Evolutionary conservation across 2,113 vertebrate genomes (phyloP).

Genomic region (Protomyctophum bolini): DNA sequence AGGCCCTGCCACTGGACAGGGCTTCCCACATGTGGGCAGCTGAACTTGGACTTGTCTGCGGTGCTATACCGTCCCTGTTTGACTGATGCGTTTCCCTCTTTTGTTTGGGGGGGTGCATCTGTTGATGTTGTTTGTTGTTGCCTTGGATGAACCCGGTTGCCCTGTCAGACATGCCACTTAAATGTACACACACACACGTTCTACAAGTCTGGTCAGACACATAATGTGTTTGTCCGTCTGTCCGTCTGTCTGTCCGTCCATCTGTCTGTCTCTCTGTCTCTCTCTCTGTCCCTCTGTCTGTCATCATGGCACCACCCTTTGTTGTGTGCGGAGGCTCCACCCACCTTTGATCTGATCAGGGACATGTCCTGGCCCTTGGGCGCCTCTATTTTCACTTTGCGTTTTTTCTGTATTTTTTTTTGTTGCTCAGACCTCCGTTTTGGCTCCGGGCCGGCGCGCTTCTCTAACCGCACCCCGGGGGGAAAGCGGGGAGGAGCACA

Average conservation of each 20-base stretch:
- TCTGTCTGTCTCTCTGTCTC: too few relatives aligned
- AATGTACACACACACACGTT: too few relatives aligned
- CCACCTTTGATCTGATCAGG: slow-evolving; percentile 58
- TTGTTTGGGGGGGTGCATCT: neutral
- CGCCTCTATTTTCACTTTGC: slow-evolving; percentile 67
- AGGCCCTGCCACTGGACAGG: neutral
- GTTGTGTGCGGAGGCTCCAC: slow-evolving; percentile 56
- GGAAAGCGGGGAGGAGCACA: slow-evolving; percentile 56
- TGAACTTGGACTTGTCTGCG: neutral
- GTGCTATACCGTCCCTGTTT: neutral
- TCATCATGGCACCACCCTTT: slow-evolving; percentile 51
- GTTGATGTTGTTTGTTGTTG: too few relatives aligned
- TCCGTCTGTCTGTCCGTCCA: too few relatives aligned
- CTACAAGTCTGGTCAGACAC: too few relatives aligned
- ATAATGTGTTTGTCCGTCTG: too few relatives aligned
- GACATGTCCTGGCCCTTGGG: slow-evolving; percentile 46
- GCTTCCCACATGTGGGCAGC: neutral
- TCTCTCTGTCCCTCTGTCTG: slow-evolving; percentile 43
- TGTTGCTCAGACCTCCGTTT: slow-evolving; percentile 50
- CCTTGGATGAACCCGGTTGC: slow-evolving; percentile 22
- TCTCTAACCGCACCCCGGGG: slow-evolving; percentile 67
- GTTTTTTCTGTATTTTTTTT: slow-evolving; percentile 45
- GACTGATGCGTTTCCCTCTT: neutral
- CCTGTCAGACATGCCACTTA: slow-evolving; percentile 22
- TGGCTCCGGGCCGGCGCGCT: slow-evolving; percentile 65